A percentile compares a stretch with the other conserved stretches of the same genome.
Evolutionary conservation across 1,140 invertebrate genomes (phyloP).

Genomic region (Pemphigus obesinymphae): DNA sequence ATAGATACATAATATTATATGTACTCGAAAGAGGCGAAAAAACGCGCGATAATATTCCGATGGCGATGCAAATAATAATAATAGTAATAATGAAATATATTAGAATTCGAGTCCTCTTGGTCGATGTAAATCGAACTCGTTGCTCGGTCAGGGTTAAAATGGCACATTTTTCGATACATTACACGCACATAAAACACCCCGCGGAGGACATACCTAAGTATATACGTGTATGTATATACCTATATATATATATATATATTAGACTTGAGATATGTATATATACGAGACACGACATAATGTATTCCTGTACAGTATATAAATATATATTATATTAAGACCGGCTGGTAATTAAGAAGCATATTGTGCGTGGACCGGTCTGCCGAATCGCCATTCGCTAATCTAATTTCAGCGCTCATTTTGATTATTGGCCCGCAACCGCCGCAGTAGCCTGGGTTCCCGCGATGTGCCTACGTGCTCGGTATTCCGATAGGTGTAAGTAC

Average conservation of each 20-base stretch:
- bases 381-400: constrained; percentile 30
- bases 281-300: no score
- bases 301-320: no score
- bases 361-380: not conserved
- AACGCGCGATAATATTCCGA: not conserved
- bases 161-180: not conserved
- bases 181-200: not conserved
- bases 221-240: not conserved
- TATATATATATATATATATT: not conserved
- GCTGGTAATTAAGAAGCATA: constrained; percentile 25
- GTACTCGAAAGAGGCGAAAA: not conserved
- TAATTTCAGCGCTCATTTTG: constrained; percentile 25
- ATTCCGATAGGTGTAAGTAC: not conserved
- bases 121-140: no score
- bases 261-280: no score
- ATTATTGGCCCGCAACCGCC: constrained; percentile 8
- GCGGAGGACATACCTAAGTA: not conserved
- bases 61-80: not conserved
- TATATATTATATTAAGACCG: not conserved
- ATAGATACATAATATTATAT: no score
- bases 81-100: no score
- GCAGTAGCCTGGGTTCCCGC: not conserved
- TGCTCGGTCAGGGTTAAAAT: no score
- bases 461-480: constrained; percentile 8
- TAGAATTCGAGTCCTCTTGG: constrained; percentile 3